Conservation (phyloP, 1,140 invertebrate genomes). For the Brachionus asplanchnoidis region DNA sequence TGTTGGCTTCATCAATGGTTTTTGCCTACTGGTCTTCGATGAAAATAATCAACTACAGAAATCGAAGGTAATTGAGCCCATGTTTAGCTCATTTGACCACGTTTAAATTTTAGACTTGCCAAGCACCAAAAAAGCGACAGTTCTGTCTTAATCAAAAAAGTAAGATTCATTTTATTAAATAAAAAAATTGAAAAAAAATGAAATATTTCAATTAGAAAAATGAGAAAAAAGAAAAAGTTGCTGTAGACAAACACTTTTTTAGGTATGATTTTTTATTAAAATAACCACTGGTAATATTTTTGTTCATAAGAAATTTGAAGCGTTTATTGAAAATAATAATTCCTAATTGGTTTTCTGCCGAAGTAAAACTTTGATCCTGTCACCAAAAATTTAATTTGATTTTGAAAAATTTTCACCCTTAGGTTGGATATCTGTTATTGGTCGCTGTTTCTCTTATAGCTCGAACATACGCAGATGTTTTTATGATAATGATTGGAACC, state of each 20-base stretch:
- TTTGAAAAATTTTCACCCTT: too few relatives aligned
- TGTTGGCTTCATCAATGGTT: constrained; percentile 19
- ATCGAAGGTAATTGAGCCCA: neutral
- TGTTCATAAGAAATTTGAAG: constrained; percentile 63
- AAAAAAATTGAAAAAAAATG: neutral
- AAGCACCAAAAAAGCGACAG: neutral
- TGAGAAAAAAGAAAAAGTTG: constrained; percentile 37
- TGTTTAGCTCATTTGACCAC: neutral
- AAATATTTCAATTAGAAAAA: constrained; percentile 14
- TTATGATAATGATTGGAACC: constrained; percentile 90
- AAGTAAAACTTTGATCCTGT: constrained; percentile 48
- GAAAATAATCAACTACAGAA: constrained; percentile 14
- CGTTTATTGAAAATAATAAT: constrained; percentile 75
- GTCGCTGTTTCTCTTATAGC: constrained; percentile 76
- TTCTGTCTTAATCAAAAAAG: neutral
- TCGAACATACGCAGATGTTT: constrained; percentile 88
- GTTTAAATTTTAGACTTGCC: neutral
- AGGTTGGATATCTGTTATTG: constrained; percentile 64
- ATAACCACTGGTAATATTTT: neutral
- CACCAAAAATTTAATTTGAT: too few relatives aligned
- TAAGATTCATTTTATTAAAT: neutral
- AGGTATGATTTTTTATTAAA: neutral
- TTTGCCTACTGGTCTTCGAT: constrained; percentile 32
- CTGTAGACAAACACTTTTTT: constrained; percentile 24
- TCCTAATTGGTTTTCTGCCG: constrained; percentile 63